Conservation (phyloP, 2,797 vertebrate genomes). For the Trachops cirrhosus region DNA sequence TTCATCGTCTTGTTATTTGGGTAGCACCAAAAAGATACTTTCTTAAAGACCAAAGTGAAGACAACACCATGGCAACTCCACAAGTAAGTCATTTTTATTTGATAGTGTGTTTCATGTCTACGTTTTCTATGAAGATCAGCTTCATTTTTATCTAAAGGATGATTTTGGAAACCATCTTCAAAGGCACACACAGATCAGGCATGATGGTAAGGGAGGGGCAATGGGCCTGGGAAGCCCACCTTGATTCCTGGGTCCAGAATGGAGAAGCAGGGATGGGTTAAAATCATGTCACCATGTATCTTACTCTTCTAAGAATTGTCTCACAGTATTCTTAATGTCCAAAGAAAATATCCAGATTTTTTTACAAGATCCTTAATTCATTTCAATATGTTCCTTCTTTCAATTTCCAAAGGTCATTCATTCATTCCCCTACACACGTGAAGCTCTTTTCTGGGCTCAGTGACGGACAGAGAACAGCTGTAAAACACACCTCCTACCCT, state of each 20-base stretch:
- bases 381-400: neutral
- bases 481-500: neutral
- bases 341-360: neutral
- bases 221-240: neutral
- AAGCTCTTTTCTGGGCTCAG: neutral
- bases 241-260: neutral
- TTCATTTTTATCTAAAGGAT: neutral
- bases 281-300: neutral
- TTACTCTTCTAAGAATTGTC: neutral
- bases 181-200: neutral
- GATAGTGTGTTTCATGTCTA: neutral
- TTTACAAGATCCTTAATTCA: neutral
- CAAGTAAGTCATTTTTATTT: slow-evolving; percentile 6
- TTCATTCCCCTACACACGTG: neutral
- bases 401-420: neutral
- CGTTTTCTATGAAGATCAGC: neutral
- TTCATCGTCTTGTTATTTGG: slow-evolving; percentile 15
- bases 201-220: neutral
- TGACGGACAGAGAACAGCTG: neutral
- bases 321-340: neutral
- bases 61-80: neutral
- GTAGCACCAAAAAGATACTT: neutral
- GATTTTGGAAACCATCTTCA: neutral
- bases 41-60: neutral
- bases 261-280: neutral